Evolutionary conservation across 2,113 vertebrate genomes (phyloP).

Genomic region (Phrynosoma platyrhinos): DNA sequence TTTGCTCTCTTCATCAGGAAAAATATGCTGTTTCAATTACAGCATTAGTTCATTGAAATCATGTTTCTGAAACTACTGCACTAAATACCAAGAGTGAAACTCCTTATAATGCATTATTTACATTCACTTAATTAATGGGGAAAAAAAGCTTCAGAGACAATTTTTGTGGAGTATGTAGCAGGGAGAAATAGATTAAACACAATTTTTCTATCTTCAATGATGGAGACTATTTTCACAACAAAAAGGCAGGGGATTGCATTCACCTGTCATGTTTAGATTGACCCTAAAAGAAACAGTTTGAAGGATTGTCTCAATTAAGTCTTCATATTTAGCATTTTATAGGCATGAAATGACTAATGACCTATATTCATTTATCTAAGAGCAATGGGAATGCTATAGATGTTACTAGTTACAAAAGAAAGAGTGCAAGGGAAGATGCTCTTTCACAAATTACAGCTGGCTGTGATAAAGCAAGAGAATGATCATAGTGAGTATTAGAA

Average conservation of each 20-base stretch:
- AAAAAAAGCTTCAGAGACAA: not conserved
- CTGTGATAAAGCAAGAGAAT: conserved; percentile 1
- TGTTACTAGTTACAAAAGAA: not conserved
- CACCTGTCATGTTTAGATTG: not conserved
- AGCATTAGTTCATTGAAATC: too few species aligned
- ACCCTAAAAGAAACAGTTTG: not conserved
- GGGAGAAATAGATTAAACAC: not conserved
- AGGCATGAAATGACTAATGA: not conserved
- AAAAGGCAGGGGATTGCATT: not conserved
- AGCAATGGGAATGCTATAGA: not conserved
- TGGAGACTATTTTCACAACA: not conserved
- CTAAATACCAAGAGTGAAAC: too few species aligned
- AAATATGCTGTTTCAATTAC: too few species aligned
- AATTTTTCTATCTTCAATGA: not conserved
- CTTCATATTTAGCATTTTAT: not conserved
- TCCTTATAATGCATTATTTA: too few species aligned
- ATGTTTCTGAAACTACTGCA: too few species aligned
- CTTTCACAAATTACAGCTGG: not conserved
- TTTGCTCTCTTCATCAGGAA: not conserved
- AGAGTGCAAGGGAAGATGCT: conserved; percentile 16
- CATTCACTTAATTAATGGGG: too few species aligned
- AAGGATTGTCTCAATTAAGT: not conserved
- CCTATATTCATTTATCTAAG: not conserved
- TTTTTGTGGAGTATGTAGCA: not conserved
- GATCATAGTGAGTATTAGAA: not conserved